Evolutionary conservation across 2,888 invertebrate species (phyloP), one percentile per base, ranked within the genome.

Genomic region (Schrankia costaestrigalis): DNA sequence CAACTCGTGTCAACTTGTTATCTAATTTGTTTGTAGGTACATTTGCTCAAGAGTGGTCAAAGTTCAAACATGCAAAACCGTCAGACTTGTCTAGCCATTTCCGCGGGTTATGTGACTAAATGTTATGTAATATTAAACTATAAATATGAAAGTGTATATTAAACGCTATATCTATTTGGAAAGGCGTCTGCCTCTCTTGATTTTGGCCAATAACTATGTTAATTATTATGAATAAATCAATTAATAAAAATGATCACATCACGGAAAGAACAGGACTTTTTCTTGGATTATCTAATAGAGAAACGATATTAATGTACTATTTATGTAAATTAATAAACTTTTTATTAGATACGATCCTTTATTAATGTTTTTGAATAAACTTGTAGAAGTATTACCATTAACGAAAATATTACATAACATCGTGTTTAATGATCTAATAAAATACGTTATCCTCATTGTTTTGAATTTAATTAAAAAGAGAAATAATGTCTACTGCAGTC

Each of bases 221-320:
- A 49, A 34, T 26, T 39, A 37, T 33, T 46, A 58, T 60, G 55
- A 56, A 64, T 63, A 67, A n/a, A 59, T 62, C 41, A 49, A 58
- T 46, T 33, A 41, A 44, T 32, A 43, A 42, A 46, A 56, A 46
- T 35, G 23, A 46, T 39, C 36, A 42, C 14, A 48, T 37, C 27
- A 30, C 41, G 35, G 33, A 53, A 64, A 63, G 50, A 55, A 62
- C 57, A 50, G 51, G 36, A 40, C 49, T 46, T n/a, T 41, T 42
- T 46, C 35, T 63, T 73, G 71, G 71, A 74, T 75, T 52, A 74
- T 75, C 71, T 52, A 76, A 50, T 29, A 71, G 70, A 63, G 70
- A 74, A 74, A 73, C 49, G 47, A 50, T 15, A 42, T 41, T 45
- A 37, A 59, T 62, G 48, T 46, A 53, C 56, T 58, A 57, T 53